These are phyloP conservation scores for Phalacrocorax carbo DNA, from an alignment of 2,113 vertebrate species.

Conservation along the genomic window DNA sequence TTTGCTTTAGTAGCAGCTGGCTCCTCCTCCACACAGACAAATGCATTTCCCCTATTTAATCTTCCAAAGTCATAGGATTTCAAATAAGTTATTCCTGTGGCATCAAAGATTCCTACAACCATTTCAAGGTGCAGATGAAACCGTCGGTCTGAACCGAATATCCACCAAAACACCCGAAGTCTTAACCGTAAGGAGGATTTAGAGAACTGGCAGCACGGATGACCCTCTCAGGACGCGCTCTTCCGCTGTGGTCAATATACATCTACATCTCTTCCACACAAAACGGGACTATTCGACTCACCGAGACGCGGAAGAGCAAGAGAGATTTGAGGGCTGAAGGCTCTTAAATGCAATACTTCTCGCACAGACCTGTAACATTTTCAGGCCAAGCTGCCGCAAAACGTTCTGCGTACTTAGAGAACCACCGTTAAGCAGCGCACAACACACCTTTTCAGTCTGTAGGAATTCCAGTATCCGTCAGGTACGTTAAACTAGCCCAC, in stretches of 20 bases:
- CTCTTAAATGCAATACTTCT: not conserved
- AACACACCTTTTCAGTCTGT: fast-evolving
- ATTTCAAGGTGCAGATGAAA: not conserved
- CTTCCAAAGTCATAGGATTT: not conserved
- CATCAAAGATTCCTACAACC: not conserved
- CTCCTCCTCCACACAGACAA: not conserved
- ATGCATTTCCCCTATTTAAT: fast-evolving
- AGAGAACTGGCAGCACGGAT: too few relatives aligned
- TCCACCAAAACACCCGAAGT: not conserved
- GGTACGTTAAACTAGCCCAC: fast-evolving
- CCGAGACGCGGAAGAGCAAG: not conserved
- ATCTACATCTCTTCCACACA: not conserved
- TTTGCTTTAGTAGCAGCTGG: not conserved
- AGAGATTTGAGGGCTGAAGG: not conserved
- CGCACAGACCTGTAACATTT: not conserved
- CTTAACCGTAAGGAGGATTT: not conserved
- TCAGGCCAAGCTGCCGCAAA: not conserved
- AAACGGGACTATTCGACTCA: fast-evolving
- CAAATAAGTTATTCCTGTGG: too few relatives aligned
- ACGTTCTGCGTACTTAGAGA: fast-evolving
- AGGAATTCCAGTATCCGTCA: fast-evolving
- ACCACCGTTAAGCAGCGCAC: not conserved
- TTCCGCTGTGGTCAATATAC: fast-evolving
- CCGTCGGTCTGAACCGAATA: not conserved
- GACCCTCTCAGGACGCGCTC: not conserved